Percentiles rank a stretch among this genome's conserved stretches.
Conservation (phyloP, 2,113 vertebrate species). For the Lasiurus cinereus region DNA sequence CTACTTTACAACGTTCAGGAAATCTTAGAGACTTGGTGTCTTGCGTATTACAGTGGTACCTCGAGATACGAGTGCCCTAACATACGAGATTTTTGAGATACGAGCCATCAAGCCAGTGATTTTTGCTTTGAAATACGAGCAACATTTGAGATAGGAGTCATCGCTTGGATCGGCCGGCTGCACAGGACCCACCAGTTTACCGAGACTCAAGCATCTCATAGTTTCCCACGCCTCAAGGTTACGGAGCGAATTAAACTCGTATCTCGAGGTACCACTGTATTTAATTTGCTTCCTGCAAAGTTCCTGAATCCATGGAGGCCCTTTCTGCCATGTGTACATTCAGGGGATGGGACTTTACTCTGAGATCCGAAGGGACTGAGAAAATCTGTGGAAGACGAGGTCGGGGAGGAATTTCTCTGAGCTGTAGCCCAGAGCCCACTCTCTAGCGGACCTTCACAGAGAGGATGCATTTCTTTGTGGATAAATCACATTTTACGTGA, state of each 20-base stretch:
- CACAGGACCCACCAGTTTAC: no score
- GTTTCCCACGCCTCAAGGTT: no score
- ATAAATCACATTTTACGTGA: neutral
- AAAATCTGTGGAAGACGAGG: neutral
- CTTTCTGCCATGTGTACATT: neutral
- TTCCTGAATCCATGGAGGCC: neutral
- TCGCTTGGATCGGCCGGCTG: no score
- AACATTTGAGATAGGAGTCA: no score
- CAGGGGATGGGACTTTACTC: neutral
- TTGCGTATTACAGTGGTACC: neutral
- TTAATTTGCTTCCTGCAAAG: neutral
- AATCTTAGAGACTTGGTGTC: neutral
- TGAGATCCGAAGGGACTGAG: neutral
- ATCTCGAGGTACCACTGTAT: no score
- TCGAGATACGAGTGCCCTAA: no score
- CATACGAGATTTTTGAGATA: no score
- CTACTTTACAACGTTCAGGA: neutral
- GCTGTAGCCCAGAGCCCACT: accelerated
- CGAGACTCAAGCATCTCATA: no score
- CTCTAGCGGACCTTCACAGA: neutral
- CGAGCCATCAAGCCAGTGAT: no score
- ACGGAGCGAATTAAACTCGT: no score
- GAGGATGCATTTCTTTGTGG: neutral
- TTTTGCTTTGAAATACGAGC: no score
- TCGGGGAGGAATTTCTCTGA: no score